Conservation (phyloP, 2,113 vertebrate genomes). For the Epinephelus moara region DNA sequence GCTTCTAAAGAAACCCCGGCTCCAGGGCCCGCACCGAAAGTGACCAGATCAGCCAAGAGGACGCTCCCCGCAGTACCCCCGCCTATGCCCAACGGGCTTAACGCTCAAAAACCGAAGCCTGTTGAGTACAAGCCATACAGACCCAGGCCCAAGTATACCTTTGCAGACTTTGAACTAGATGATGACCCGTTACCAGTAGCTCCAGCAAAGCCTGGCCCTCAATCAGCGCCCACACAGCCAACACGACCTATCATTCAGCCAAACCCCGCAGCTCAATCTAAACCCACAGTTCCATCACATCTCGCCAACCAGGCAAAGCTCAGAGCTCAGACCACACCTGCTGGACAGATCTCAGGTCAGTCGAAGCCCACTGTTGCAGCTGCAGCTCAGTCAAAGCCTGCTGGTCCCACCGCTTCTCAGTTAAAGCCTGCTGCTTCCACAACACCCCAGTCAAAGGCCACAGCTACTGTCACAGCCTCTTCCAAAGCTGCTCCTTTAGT, state of each 20-base stretch:
- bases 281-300: slow-evolving; percentile 37
- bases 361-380: slow-evolving; percentile 36
- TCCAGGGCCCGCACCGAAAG: slow-evolving; percentile 61
- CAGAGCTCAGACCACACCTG: slow-evolving; percentile 40
- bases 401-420: slow-evolving; percentile 15
- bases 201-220: slow-evolving; percentile 33
- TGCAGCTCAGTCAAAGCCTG: slow-evolving; percentile 8
- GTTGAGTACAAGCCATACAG: slow-evolving; percentile 85
- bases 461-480: slow-evolving; percentile 17
- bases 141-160: slow-evolving; percentile 85
- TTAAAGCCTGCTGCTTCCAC: slow-evolving; percentile 29
- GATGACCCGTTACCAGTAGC: slow-evolving; percentile 75
- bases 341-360: slow-evolving; percentile 64
- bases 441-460: slow-evolving; percentile 23
- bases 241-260: slow-evolving; percentile 19
- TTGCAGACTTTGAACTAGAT: slow-evolving; percentile 86
- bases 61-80: slow-evolving; percentile 80
- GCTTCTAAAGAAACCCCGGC: slow-evolving; percentile 47
- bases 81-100: slow-evolving; percentile 85
- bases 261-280: slow-evolving; percentile 24
- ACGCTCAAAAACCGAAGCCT: slow-evolving; percentile 72
- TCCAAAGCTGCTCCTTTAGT: slow-evolving; percentile 15
- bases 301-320: slow-evolving; percentile 48
- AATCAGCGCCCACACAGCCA: slow-evolving; percentile 1
- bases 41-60: slow-evolving; percentile 69